Conservation (phyloP, 2,113 vertebrate species). For the Marmota monax region DNA sequence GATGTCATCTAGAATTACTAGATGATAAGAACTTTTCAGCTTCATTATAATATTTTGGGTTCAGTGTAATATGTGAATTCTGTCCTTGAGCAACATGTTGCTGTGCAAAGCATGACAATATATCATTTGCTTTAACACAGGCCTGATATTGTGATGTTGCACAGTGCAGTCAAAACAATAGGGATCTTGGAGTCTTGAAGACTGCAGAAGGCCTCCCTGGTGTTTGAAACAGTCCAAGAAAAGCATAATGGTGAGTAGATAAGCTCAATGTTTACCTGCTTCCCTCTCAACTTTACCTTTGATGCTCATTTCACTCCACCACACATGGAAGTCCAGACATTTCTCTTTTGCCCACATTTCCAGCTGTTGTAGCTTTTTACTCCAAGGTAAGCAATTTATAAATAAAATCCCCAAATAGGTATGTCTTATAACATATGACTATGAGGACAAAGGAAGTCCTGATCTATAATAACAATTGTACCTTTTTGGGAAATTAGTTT, state of each 20-base stretch:
- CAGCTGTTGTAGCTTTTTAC: not conserved
- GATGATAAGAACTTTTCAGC: no score
- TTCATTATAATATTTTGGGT: not conserved
- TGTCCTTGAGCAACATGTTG: not conserved
- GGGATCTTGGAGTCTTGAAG: fast-evolving
- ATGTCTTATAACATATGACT: not conserved
- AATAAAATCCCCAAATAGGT: not conserved
- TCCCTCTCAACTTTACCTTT: not conserved
- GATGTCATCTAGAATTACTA: not conserved
- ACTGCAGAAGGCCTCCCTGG: not conserved
- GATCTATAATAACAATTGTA: not conserved
- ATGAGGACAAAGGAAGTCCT: not conserved
- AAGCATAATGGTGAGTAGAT: not conserved
- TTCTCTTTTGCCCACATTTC: not conserved
- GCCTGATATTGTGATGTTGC: not conserved
- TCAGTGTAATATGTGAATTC: not conserved
- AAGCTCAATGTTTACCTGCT: not conserved
- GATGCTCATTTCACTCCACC: not conserved
- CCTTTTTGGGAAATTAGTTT: not conserved
- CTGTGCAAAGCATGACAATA: no score
- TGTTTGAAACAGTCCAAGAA: not conserved
- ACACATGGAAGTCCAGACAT: not conserved
- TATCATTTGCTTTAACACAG: not conserved
- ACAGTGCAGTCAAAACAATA: fast-evolving
- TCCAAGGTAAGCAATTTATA: not conserved